Percentiles rank a stretch among this genome's conserved stretches.
These are phyloP conservation scores for Sussaba pulchella DNA, from an alignment of 2,888 invertebrate species.

Conservation along the genomic window DNA sequence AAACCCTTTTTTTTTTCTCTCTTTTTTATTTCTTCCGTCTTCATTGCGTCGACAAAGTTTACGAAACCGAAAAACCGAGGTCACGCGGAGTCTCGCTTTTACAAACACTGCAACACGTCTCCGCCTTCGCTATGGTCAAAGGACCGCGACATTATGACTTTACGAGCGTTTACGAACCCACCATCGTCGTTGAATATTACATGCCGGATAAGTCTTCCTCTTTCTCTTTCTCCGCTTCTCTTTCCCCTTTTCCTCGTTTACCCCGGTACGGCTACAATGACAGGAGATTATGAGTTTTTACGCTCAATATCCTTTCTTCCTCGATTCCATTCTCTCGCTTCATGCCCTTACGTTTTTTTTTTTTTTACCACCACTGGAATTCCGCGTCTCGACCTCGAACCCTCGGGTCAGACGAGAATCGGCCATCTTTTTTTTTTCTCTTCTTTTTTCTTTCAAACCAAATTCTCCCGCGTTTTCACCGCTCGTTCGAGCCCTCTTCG, in stretches of 20 bases:
- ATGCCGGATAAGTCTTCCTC: slow-evolving; percentile 69
- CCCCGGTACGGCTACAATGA: slow-evolving; percentile 64
- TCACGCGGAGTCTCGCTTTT: slow-evolving; percentile 62
- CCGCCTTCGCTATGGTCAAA: slow-evolving; percentile 44
- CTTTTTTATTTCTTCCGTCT: slow-evolving; percentile 55
- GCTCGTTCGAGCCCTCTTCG: slow-evolving; percentile 15
- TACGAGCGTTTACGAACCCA: slow-evolving; percentile 77
- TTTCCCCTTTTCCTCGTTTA: slow-evolving; percentile 43
- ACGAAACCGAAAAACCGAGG: slow-evolving; percentile 60
- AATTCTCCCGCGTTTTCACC: slow-evolving; percentile 39
- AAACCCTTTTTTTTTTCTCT: slow-evolving; percentile 63
- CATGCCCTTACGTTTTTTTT: slow-evolving; percentile 63
- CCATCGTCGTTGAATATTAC: slow-evolving; percentile 72
- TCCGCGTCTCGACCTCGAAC: slow-evolving; percentile 49
- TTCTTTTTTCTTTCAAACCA: slow-evolving; percentile 27
- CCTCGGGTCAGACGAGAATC: slow-evolving; percentile 55
- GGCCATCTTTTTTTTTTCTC: slow-evolving; percentile 50
- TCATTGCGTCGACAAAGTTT: slow-evolving; percentile 47
- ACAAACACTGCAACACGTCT: slow-evolving; percentile 27
- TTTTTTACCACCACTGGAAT: too few species aligned
- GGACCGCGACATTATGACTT: slow-evolving; percentile 74
- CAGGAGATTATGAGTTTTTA: slow-evolving; percentile 71
- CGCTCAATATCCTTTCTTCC: slow-evolving; percentile 70
- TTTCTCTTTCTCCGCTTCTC: slow-evolving; percentile 35
- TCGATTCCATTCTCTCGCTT: slow-evolving; percentile 52